Evolutionary conservation across 2,888 invertebrate genomes (phyloP), one percentile per base, ranked within the genome.

Genomic region (Eupithecia dodoneata): DNA sequence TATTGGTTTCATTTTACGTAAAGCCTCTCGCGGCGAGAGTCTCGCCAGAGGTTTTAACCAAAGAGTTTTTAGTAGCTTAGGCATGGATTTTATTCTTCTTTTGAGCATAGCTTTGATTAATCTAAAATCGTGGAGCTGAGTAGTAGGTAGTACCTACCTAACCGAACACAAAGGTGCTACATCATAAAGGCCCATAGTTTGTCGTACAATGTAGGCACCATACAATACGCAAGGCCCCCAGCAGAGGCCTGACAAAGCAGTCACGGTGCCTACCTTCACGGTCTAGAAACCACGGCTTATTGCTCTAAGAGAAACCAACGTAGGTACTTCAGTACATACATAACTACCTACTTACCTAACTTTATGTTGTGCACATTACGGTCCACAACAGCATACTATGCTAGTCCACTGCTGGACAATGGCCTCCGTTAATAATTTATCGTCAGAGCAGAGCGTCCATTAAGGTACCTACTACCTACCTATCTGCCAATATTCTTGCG

Each of bases 241-340:
- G 73, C 73, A 79, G 79, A 44, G 73, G 65, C 67, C 74, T 79
- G 72, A 79, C 79, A 79, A 79, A 78, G 79, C 81, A 65, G 82
- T 79, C 80, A 81, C 80, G 79, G 80, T 79, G n/a, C 59, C 76
- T 76, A 63, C 72, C 72, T 73, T 76, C 80, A 82, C 82, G 81
- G 82, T 81, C 80, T 79, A 80, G 73, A 80, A 77, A 79, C 71
- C 71, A 73, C 63, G 30, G 55, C 55, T 59, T 59, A 63, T 63
- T 63, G 63, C 63, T 63, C 63, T 63, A 63, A 63, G 63, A 63
- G 63, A 63, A 63, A 63, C 12, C 4, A 63, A 30, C 30, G 12
- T 59, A 9, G 59, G 59, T 63, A 63, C 63, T 63, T 30, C 30
- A 30, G 30, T 30, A 30, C 30, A 30, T 30, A 30, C 30, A 30